These are phyloP conservation scores for Tinea pellionella DNA, from an alignment of 2,888 invertebrate genomes.

Conservation along the genomic window DNA sequence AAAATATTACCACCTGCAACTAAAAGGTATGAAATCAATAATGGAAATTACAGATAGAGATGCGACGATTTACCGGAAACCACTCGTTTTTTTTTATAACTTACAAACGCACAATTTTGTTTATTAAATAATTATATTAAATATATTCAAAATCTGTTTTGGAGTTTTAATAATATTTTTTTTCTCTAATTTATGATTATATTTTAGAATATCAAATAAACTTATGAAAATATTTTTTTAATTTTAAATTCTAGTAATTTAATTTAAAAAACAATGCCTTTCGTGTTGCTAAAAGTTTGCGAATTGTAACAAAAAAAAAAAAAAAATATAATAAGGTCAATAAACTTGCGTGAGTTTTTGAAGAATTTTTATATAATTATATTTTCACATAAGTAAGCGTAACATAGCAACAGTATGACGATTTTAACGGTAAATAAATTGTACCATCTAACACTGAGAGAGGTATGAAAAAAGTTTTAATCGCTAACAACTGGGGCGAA, in stretches of 20 bases:
- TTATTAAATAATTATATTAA: too few relatives aligned
- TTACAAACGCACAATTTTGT: too few relatives aligned
- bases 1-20: not conserved
- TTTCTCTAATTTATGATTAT: too few relatives aligned
- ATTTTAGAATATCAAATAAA: too few relatives aligned
- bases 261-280: not conserved
- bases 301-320: not conserved
- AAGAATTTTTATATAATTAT: conserved; percentile 8
- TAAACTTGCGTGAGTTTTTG: not conserved
- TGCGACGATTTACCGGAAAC: conserved; percentile 56
- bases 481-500: conserved; percentile 66
- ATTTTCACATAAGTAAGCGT: conserved; percentile 33
- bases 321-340: not conserved
- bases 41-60: conserved; percentile 19
- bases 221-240: conserved; percentile 17
- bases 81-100: conserved; percentile 20
- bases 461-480: conserved; percentile 54
- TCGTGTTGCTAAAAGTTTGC: not conserved
- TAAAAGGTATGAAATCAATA: not conserved
- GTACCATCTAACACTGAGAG: conserved; percentile 30
- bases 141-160: too few relatives aligned
- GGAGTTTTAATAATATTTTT: too few relatives aligned
- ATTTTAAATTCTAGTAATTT: conserved; percentile 25
- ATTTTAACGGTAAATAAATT: conserved; percentile 47
- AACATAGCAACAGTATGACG: conserved; percentile 39